These are phyloP conservation scores for Latrodectus hesperus DNA, from an alignment of 2,888 invertebrate species.

Conservation along the genomic window DNA sequence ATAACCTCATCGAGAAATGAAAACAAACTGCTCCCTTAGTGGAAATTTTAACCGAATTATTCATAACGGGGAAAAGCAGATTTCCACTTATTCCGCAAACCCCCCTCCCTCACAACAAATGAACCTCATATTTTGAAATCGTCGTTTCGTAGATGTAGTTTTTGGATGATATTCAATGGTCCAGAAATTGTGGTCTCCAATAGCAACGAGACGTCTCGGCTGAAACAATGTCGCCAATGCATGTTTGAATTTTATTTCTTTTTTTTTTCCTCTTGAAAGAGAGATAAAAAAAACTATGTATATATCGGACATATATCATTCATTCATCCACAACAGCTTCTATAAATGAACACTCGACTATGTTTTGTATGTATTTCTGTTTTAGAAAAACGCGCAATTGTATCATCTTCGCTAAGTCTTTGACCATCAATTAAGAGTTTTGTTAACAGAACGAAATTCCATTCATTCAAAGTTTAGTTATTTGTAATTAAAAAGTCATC, in stretches of 20 bases:
- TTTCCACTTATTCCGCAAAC: no score
- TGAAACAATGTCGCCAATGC: constrained; percentile 54
- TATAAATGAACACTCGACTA: not conserved
- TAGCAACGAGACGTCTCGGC: constrained; percentile 51
- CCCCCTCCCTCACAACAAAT: no score
- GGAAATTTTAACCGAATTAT: not conserved
- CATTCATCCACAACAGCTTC: constrained; percentile 13
- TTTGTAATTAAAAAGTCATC: no score
- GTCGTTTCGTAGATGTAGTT: constrained; percentile 35
- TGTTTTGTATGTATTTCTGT: not conserved
- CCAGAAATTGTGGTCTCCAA: constrained; percentile 37
- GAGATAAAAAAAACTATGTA: constrained; percentile 8
- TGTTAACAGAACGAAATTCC: not conserved
- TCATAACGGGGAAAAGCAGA: not conserved
- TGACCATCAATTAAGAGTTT: constrained; percentile 32
- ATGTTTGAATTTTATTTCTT: constrained; percentile 29
- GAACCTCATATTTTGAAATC: constrained; percentile 34
- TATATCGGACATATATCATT: not conserved
- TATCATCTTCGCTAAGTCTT: constrained; percentile 7
- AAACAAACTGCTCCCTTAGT: not conserved
- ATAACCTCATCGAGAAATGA: no score
- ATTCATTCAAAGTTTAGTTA: not conserved
- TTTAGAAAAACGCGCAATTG: not conserved
- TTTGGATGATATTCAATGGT: constrained; percentile 43
- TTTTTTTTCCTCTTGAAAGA: not conserved